phyloP scores from a whole-genome alignment of 2,113 vertebrate species.

The Eidolon helvum region DNA sequence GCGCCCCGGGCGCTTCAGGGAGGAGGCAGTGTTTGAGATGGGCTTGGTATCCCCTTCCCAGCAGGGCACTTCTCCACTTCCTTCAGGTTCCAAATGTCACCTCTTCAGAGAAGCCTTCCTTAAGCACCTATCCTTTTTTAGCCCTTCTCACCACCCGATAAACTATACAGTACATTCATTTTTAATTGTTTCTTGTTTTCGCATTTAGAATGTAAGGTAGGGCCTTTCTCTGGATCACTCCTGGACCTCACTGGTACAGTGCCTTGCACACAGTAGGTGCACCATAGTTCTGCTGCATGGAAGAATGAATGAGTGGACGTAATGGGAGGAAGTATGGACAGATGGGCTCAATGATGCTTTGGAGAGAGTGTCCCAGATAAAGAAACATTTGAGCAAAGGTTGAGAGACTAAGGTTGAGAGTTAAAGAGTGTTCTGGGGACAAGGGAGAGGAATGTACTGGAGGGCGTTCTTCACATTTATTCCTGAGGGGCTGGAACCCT shows the following conservation, averaged over 20 bases:
- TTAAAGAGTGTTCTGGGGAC: not conserved
- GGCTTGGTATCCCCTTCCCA: not conserved
- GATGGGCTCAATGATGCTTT: not conserved
- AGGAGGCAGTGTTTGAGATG: not conserved
- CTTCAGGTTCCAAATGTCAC: not conserved
- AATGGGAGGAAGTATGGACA: not conserved
- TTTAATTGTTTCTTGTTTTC: not conserved
- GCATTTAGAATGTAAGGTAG: not conserved
- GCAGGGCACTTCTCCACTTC: not conserved
- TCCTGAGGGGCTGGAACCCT: not conserved
- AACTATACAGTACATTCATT: not conserved
- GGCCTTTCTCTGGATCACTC: not conserved
- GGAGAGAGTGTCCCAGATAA: not conserved
- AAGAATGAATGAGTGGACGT: not conserved
- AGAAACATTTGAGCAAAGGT: not conserved
- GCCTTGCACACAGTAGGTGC: not conserved
- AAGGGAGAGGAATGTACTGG: not conserved
- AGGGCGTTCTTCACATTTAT: constrained; percentile 46
- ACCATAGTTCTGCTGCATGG: not conserved
- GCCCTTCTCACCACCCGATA: not conserved
- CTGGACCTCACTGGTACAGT: not conserved
- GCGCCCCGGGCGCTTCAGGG: not conserved
- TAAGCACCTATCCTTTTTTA: not conserved
- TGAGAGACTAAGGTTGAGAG: not conserved
- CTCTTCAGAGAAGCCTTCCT: not conserved